phyloP scores from a whole-genome alignment of 2,888 invertebrate species.

The Tetragonula carbonaria region DNA sequence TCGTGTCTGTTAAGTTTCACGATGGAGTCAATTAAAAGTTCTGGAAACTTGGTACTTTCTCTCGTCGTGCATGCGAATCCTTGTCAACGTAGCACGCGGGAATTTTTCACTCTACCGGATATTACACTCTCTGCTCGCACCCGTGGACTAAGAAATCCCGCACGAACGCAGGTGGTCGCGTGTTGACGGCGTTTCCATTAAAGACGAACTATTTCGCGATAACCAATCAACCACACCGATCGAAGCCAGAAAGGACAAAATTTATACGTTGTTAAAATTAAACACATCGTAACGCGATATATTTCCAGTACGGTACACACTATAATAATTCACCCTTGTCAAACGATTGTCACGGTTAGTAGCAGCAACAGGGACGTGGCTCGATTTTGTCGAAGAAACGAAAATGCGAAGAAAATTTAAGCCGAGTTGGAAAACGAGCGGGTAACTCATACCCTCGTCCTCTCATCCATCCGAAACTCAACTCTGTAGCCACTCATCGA shows the following conservation, averaged over 20 bases:
- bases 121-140: slow-evolving; percentile 41
- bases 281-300: neutral
- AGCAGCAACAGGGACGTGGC: neutral
- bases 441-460: neutral
- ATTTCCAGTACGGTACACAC: accelerated
- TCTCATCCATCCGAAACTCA: slow-evolving; percentile 1
- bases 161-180: neutral
- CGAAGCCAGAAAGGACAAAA: neutral
- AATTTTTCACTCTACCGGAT: slow-evolving; percentile 64
- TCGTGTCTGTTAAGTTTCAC: slow-evolving; percentile 71
- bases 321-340: neutral
- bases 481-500: slow-evolving; percentile 10
- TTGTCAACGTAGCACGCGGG: slow-evolving; percentile 34
- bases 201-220: neutral
- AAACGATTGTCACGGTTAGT: neutral
- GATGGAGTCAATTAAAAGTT: slow-evolving; percentile 78
- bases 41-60: slow-evolving; percentile 53
- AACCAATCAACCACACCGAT: neutral
- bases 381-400: neutral
- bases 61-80: slow-evolving; percentile 58
- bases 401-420: slow-evolving; percentile 38
- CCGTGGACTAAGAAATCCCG: slow-evolving; percentile 21
- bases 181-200: slow-evolving; percentile 1
- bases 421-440: slow-evolving; percentile 8
- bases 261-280: neutral